These are phyloP conservation scores for Drosophila diplacantha DNA, from an alignment of 2,888 invertebrate genomes.

Conservation along the genomic window DNA sequence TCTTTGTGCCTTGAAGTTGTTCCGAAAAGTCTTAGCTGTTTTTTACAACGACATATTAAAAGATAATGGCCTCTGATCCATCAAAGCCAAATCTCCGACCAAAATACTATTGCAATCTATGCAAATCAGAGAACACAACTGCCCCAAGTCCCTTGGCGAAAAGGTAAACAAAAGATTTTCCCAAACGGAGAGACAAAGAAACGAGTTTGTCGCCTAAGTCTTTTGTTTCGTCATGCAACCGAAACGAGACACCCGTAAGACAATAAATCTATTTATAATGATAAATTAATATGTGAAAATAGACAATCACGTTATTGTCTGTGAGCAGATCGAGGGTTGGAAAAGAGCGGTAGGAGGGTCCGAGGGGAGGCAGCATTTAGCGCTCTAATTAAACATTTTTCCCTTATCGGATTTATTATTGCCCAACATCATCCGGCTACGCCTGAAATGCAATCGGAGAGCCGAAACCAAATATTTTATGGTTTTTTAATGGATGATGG, in stretches of 20 bases:
- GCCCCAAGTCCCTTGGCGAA: not conserved
- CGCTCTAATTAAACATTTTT: constrained; percentile 64
- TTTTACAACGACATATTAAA: constrained; percentile 6
- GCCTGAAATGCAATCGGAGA: constrained; percentile 41
- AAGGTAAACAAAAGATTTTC: constrained; percentile 45
- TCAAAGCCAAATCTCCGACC: constrained; percentile 21
- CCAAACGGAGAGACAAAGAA: constrained; percentile 43
- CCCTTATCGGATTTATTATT: constrained; percentile 56
- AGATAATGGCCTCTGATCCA: not conserved
- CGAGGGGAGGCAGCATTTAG: constrained; percentile 47
- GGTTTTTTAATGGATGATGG: constrained; percentile 42
- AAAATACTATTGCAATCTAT: constrained; percentile 17
- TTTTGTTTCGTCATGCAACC: constrained; percentile 58
- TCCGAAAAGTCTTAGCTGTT: not conserved
- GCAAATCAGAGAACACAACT: constrained; percentile 18
- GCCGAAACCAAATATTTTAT: constrained; percentile 46
- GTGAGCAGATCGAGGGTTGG: not conserved
- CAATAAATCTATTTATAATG: constrained; percentile 42
- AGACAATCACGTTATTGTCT: constrained; percentile 40
- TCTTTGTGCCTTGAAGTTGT: not conserved
- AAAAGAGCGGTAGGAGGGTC: not conserved
- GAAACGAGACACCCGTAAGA: constrained; percentile 40
- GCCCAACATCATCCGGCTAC: constrained; percentile 50
- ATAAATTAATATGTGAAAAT: constrained; percentile 58
- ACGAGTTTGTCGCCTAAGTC: constrained; percentile 68